Evolutionary conservation across 2,797 vertebrate genomes (phyloP), one percentile per base, ranked within the genome.

Genomic region (Chiroxiphia lanceolata): DNA sequence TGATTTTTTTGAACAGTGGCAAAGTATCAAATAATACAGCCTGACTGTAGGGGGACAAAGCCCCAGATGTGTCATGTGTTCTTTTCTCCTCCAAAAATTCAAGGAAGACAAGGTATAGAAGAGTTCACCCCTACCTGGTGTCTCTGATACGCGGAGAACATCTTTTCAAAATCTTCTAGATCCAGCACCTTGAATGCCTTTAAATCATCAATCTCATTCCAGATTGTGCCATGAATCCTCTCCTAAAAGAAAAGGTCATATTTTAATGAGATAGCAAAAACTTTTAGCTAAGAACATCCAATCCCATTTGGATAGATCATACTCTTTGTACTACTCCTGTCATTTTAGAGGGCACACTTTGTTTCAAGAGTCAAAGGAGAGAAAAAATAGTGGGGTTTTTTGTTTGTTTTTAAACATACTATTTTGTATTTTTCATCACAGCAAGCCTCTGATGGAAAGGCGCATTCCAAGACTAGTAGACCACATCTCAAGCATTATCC

Each of bases 61-160:
- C 22, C 27, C 47, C 45, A 74, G 20, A 78, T 11, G 29, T 45
- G 27, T 12, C 7, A 9, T 1, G 8, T 26, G 19, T 69, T 86
- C 27, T 47, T 51, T 89, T 57, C 48, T 91, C 18, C n/a, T 69
- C 29, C 61, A 89, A 40, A 65, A 91, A 68, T 59, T 70, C 45
- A 90, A 45, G 51, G n/a, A 74, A 75, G 25, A 50, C 18, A 74
- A 68, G 13, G 9, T 40, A 26, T 59, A 15, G 36, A 80, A 70
- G 5, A n/a, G 18, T 18, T 61, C 68, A 53, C 4, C 61, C 95
- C 87, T 98, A 99, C 99, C 98, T 99, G 99, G 89, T 99, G 99
- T 97, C 99, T 98, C 97, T 99, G 99, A 98, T 99, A 99, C 0
- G 99, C 99, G 2, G 99, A 99, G 96, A 99, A 99, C 99, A 99